Evolutionary conservation across 2,888 invertebrate species (phyloP).

Genomic region (Liodrosophila aerea): DNA sequence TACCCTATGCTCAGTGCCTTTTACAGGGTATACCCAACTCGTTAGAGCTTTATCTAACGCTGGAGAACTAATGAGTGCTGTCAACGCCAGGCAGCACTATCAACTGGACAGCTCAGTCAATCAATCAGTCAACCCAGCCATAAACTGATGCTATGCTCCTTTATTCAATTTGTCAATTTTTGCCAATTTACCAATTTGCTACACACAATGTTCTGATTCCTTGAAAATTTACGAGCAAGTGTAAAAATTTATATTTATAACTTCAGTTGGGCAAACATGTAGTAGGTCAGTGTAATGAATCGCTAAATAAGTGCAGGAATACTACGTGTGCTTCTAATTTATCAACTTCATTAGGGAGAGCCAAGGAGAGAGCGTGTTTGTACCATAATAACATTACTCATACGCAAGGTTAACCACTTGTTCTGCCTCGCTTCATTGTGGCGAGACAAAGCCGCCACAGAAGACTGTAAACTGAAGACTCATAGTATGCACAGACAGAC

Average conservation of each 20-base stretch:
- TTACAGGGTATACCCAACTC: constrained; percentile 17
- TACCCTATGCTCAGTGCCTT: too few species aligned
- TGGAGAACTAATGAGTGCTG: constrained; percentile 44
- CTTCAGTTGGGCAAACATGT: constrained; percentile 14
- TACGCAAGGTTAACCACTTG: constrained; percentile 73
- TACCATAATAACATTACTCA: constrained; percentile 59
- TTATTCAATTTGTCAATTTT: constrained; percentile 52
- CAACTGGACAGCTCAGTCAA: constrained; percentile 23
- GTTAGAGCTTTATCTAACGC: constrained; percentile 16
- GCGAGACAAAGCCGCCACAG: constrained; percentile 24
- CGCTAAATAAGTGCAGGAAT: constrained; percentile 3
- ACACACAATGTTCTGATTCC: constrained; percentile 22
- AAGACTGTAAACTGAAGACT: constrained; percentile 7
- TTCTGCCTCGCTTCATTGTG: constrained; percentile 17
- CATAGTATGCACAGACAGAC: background rate
- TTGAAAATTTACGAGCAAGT: constrained; percentile 43
- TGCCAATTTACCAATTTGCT: constrained; percentile 27
- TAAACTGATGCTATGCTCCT: constrained; percentile 35
- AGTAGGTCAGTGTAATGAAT: constrained; percentile 23
- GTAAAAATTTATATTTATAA: too few species aligned
- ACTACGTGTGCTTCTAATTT: constrained; percentile 7
- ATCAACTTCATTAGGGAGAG: constrained; percentile 44
- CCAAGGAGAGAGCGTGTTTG: constrained; percentile 8
- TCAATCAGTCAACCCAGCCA: constrained; percentile 30
- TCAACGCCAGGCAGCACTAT: constrained; percentile 36